Percentiles rank a stretch among this genome's conserved stretches.
Conservation (phyloP, 2,113 vertebrate genomes). For the Boulengerochromis microlepis region DNA sequence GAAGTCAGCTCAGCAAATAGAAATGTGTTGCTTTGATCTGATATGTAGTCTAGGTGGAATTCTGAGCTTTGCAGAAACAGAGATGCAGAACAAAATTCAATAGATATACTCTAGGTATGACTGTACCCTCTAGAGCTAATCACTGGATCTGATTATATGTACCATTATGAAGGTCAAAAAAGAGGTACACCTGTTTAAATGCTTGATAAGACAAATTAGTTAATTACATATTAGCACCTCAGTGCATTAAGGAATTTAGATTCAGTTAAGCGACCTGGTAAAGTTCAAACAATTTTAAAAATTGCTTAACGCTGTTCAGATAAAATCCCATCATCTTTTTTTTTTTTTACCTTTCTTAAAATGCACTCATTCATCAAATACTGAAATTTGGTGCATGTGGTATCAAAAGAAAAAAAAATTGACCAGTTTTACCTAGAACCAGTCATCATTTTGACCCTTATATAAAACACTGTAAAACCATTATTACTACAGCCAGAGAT, state of each 20-base stretch:
- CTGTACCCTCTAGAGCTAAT: background rate
- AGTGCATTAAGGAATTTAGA: background rate
- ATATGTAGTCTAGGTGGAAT: background rate
- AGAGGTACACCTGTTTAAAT: background rate
- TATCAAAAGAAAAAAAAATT: background rate
- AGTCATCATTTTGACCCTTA: background rate
- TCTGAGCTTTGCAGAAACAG: background rate
- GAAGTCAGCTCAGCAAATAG: background rate
- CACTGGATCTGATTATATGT: background rate
- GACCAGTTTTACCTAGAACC: background rate
- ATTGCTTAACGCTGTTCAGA: background rate
- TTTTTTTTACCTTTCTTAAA: background rate
- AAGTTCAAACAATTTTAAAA: background rate
- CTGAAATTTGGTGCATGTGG: background rate
- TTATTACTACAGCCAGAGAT: background rate
- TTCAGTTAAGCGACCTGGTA: background rate
- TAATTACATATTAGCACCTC: background rate
- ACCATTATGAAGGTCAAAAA: background rate
- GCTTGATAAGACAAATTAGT: background rate
- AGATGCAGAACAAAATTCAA: background rate
- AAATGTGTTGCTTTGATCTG: background rate
- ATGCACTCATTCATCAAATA: background rate
- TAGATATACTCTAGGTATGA: background rate
- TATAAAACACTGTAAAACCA: background rate
- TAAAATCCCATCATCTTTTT: background rate